Evolutionary conservation across 2,113 vertebrate genomes (phyloP).

Genomic region (Caloenas nicobarica): DNA sequence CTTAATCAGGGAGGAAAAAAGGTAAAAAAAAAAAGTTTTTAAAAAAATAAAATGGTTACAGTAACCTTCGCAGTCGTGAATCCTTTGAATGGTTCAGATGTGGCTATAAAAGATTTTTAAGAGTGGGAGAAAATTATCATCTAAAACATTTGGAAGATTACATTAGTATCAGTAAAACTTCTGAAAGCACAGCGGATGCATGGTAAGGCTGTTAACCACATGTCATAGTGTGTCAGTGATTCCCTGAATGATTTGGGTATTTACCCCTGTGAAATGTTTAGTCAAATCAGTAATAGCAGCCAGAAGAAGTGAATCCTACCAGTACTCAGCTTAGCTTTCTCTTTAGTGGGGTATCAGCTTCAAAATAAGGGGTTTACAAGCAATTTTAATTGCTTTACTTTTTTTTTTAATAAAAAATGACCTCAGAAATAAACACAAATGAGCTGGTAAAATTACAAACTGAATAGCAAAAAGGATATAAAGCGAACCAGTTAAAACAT

Average conservation of each 20-base stretch:
- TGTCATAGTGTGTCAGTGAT: constrained; percentile 33
- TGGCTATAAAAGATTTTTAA: constrained; percentile 20
- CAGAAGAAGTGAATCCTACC: constrained; percentile 13
- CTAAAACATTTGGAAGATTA: constrained; percentile 5
- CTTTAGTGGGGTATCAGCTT: neutral
- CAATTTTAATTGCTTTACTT: neutral
- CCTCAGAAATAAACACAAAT: neutral
- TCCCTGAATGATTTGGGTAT: neutral
- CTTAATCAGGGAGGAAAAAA: constrained; percentile 12
- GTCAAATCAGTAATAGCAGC: constrained; percentile 51
- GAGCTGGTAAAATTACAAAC: neutral
- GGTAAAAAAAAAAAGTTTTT: neutral
- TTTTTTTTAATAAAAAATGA: neutral
- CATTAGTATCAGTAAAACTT: constrained; percentile 17
- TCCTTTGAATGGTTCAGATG: constrained; percentile 15
- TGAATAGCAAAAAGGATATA: neutral
- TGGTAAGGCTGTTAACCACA: constrained; percentile 57
- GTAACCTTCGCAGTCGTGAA: neutral
- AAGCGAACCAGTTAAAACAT: neutral
- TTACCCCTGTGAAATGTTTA: constrained; percentile 54
- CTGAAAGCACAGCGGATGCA: neutral
- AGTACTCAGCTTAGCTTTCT: neutral
- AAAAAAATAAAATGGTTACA: neutral
- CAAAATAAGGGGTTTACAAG: neutral
- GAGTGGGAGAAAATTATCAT: neutral